phyloP scores from a whole-genome alignment of 2,797 vertebrate species.

The Coilia nasus region DNA sequence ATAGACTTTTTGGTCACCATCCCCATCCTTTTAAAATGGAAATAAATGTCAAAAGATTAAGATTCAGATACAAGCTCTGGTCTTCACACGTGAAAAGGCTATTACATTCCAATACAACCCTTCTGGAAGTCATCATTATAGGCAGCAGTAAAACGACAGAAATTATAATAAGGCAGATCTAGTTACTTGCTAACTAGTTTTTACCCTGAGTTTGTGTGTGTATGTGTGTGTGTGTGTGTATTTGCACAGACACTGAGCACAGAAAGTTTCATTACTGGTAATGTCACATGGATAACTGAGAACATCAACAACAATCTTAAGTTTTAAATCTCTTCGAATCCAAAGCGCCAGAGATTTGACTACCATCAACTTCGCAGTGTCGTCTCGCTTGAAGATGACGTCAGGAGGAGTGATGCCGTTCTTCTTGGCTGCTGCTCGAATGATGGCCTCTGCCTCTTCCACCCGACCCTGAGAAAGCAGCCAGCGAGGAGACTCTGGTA shows the following conservation, averaged over 20 bases:
- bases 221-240: no score
- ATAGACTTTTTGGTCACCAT: conserved; percentile 9
- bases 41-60: neutral
- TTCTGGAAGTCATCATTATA: no score
- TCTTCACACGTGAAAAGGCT: neutral
- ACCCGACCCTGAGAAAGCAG: conserved; percentile 40
- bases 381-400: conserved; percentile 33
- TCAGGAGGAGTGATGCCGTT: conserved; percentile 39
- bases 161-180: no score
- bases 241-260: no score
- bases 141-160: no score
- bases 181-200: no score
- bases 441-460: conserved; percentile 44
- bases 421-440: conserved; percentile 39
- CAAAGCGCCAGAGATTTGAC: neutral
- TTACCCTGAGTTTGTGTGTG: no score
- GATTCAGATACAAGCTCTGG: neutral
- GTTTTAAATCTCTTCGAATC: neutral
- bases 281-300: no score
- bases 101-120: no score
- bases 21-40: conserved; percentile 17
- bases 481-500: conserved; percentile 48
- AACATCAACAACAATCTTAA: no score
- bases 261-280: no score
- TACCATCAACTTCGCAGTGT: neutral